A percentile compares a stretch with the other conserved stretches of the same genome.
Evolutionary conservation across 2,888 invertebrate genomes (phyloP).

Genomic region (Andrena marginata): DNA sequence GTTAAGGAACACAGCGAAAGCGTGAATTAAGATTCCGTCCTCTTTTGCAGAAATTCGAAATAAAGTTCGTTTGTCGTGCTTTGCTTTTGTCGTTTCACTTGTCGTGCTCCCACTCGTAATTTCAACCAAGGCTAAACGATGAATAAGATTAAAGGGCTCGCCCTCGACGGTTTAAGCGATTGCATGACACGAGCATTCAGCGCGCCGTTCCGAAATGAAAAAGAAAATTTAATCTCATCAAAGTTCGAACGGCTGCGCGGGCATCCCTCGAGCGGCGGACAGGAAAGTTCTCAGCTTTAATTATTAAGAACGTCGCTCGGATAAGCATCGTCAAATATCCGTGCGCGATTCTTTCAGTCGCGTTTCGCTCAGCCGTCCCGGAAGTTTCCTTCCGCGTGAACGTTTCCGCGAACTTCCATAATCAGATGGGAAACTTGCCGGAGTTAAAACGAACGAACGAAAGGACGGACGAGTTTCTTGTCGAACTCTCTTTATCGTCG

Average conservation of each 20-base stretch:
- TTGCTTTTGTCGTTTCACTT: too few species aligned
- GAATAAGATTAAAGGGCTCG: too few species aligned
- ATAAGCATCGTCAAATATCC: conserved; percentile 45
- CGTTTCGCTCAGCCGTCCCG: conserved; percentile 18
- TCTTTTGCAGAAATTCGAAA: too few species aligned
- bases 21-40: too few species aligned
- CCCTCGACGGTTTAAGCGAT: too few species aligned
- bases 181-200: not conserved
- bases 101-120: too few species aligned
- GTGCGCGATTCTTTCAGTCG: conserved; percentile 36
- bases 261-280: conserved; percentile 8
- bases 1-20: too few species aligned
- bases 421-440: conserved; percentile 55
- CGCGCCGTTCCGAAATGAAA: not conserved
- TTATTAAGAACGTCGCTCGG: conserved; percentile 34
- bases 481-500: conserved; percentile 50
- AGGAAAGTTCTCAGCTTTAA: conserved; percentile 41
- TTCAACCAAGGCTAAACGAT: too few species aligned
- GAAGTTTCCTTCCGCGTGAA: conserved; percentile 54
- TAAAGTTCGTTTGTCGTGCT: too few species aligned
- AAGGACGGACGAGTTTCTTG: conserved; percentile 44
- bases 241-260: conserved; percentile 3
- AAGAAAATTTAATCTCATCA: conserved; percentile 6
- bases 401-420: conserved; percentile 56
- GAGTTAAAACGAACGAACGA: conserved; percentile 42